Conservation (phyloP, 2,113 vertebrate genomes). For the Myxocyprinus asiaticus region DNA sequence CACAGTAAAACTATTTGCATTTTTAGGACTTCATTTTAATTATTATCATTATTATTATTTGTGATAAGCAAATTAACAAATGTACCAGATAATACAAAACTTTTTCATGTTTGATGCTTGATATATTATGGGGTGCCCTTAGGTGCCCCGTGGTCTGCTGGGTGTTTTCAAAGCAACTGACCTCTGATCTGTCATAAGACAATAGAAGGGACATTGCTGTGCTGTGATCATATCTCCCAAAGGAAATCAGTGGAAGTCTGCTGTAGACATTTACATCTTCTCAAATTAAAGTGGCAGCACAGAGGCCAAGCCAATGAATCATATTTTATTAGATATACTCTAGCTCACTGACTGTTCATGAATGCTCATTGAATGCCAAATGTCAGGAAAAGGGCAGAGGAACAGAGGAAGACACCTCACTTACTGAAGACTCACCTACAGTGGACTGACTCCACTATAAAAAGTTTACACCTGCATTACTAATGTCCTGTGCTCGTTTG, state of each 20-base stretch:
- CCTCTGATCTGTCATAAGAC: conserved; percentile 65
- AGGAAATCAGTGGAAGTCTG: conserved; percentile 70
- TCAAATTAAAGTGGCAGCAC: conserved; percentile 64
- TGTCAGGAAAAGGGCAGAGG: conserved; percentile 56
- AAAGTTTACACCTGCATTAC: not conserved
- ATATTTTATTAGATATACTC: conserved; percentile 72
- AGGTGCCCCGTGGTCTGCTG: not conserved
- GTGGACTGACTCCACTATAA: not conserved
- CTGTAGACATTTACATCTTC: conserved; percentile 69
- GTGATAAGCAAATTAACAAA: not conserved
- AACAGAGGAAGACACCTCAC: not conserved
- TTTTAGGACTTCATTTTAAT: not conserved
- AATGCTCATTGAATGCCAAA: conserved; percentile 59
- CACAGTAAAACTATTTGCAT: not conserved
- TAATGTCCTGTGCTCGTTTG: not conserved
- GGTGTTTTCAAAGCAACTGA: conserved; percentile 39
- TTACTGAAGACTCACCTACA: conserved; percentile 11
- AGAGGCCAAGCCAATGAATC: conserved; percentile 63
- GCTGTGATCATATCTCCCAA: conserved; percentile 51
- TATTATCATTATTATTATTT: not conserved
- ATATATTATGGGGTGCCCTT: not conserved
- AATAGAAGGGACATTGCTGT: conserved; percentile 47
- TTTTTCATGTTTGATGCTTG: not conserved
- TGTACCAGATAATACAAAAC: not conserved
- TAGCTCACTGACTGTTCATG: conserved; percentile 1